These are phyloP conservation scores for Fistularia tabacaria DNA, from an alignment of 2,797 vertebrate genomes.

Conservation along the genomic window DNA sequence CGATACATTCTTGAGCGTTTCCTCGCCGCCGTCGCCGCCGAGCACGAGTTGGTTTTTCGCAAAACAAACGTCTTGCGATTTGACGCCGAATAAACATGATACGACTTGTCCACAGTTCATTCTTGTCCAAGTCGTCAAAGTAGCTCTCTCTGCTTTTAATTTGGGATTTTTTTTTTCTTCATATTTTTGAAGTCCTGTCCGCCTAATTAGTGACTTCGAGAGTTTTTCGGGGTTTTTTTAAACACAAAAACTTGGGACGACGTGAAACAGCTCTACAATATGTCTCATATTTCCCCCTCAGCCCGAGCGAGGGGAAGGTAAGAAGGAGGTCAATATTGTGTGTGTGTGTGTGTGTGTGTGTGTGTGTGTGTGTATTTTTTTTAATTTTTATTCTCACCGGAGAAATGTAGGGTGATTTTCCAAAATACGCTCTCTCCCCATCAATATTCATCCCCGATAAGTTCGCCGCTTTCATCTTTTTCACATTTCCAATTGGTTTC, in stretches of 20 bases:
- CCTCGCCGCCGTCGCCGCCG: too few species aligned
- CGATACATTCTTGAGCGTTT: too few species aligned
- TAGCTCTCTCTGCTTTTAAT: too few species aligned
- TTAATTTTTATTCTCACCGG: slow-evolving; percentile 27
- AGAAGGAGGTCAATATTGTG: slow-evolving; percentile 51
- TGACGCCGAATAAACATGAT: too few species aligned
- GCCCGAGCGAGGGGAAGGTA: slow-evolving; percentile 18
- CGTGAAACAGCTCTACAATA: neutral
- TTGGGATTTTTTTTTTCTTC: too few species aligned
- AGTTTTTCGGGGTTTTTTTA: too few species aligned
- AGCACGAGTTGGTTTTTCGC: too few species aligned
- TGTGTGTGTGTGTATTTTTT: slow-evolving; percentile 12
- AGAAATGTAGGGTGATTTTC: slow-evolving; percentile 48
- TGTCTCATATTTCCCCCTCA: slow-evolving; percentile 1
- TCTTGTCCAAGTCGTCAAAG: too few species aligned
- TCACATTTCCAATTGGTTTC: slow-evolving; percentile 28
- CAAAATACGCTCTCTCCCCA: slow-evolving; percentile 31
- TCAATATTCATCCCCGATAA: slow-evolving; percentile 59
- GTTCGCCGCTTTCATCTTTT: slow-evolving; percentile 55
- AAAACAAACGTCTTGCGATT: too few species aligned
- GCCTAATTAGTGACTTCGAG: too few species aligned
- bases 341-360: slow-evolving; percentile 17
- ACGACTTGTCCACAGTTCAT: too few species aligned
- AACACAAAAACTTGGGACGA: slow-evolving; percentile 1
- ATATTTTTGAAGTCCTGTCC: too few species aligned